Evolutionary conservation across 2,888 invertebrate species (phyloP), one percentile per base, ranked within the genome.

Genomic region (Cheilosia soror): DNA sequence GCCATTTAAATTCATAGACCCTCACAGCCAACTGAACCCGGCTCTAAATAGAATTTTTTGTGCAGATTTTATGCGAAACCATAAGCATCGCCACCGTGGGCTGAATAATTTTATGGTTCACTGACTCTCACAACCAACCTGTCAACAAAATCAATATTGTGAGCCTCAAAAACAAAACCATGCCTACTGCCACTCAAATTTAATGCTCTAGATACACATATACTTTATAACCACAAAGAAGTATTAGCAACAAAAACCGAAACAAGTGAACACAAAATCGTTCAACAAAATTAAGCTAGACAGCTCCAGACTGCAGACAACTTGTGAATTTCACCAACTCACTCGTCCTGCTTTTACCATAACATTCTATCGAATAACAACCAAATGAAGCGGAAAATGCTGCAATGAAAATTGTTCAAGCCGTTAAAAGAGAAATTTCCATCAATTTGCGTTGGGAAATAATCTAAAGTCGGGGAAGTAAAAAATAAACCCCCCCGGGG

Each of bases 341-440:
- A 2, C 51, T 51, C 51, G 5, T 27, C 13, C 51, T 27, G 13
- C 27, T 27, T 25, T 51, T 51, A 51, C n/a, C 27, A 5, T 13
- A 27, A 51, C 27, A 51, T 51, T 51, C 27, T 51, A 51, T 65
- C 60, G 65, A 47, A 65, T 72, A 51, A 33, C 47, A 49, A 5
- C 33, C 60, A 66, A 72, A 73, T 66, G 65, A 79, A 79, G 79
- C 53, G 79, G 51, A 73, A 65, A 79, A 79, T 66, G 71, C 51
- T 65, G 53, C 82, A 47, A 77, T 82, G 82, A 60, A 77, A 83
- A 73, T 83, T 78, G 65, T 72, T 81, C 76, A 69, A 76, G 33
- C 57, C 69, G 62, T 58, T 51, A 78, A 83, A 83, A 72, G 73
- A 79, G 79, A 83, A 83, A 83, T 79, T 79, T 73, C 72, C 82